Conservation (phyloP, 2,113 vertebrate genomes). For the Myotis yumanensis region DNA sequence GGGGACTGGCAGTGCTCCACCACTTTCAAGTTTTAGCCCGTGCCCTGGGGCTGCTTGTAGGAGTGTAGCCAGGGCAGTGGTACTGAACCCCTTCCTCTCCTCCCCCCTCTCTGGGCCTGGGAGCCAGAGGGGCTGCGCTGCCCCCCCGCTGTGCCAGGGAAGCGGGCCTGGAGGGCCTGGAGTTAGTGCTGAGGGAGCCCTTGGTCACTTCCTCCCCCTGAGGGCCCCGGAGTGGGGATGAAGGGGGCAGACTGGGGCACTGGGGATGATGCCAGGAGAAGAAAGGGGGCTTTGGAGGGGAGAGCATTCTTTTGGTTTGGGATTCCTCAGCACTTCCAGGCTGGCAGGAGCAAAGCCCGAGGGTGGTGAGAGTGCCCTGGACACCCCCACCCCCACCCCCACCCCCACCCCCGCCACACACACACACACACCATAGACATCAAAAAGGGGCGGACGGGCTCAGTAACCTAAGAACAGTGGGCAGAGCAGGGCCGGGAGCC, state of each 20-base stretch:
- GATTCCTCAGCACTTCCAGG: background rate
- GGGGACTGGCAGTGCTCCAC: no score
- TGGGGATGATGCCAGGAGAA: background rate
- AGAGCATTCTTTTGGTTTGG: background rate
- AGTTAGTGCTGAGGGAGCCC: background rate
- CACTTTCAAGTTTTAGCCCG: background rate
- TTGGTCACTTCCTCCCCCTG: background rate
- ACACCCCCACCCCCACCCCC: background rate
- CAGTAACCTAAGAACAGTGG: constrained; percentile 28
- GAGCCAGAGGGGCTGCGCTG: background rate
- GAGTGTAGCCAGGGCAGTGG: background rate
- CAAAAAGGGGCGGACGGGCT: background rate
- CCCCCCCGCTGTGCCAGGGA: background rate
- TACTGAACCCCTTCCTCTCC: background rate
- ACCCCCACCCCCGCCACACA: no score
- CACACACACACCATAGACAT: background rate
- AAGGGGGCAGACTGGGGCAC: background rate
- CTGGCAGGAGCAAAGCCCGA: background rate
- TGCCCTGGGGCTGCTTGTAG: background rate
- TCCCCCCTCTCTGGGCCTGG: background rate
- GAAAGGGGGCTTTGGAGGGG: background rate
- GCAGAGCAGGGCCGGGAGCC: background rate
- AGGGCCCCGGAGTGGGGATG: background rate
- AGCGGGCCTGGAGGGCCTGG: background rate
- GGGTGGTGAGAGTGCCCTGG: background rate